phyloP scores from a whole-genome alignment of 2,888 invertebrate genomes.

The Caenorhabditis wallacei region DNA sequence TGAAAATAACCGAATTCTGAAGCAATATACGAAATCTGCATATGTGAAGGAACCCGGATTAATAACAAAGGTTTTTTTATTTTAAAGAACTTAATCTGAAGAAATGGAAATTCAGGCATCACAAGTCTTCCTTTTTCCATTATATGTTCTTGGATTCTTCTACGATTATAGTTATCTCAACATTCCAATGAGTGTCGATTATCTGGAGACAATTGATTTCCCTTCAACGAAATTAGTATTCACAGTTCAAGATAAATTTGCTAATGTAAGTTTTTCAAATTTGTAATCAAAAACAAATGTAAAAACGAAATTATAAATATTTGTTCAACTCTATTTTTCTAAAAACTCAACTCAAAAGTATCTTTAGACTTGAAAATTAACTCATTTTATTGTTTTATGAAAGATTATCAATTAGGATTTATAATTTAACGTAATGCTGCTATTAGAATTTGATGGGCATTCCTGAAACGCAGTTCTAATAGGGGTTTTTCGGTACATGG shows the following conservation, averaged over 20 bases:
- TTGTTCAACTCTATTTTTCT: too few species aligned
- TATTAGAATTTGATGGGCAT: too few species aligned
- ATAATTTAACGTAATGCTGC: too few species aligned
- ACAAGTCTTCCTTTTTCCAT: conserved; percentile 73
- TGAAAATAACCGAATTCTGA: conserved; percentile 56
- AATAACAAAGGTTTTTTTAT: conserved; percentile 59
- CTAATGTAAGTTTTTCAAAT: conserved; percentile 70
- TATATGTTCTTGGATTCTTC: conserved; percentile 79
- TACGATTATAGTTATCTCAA: conserved; percentile 61
- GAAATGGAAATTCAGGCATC: conserved; percentile 42
- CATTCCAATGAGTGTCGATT: conserved; percentile 65
- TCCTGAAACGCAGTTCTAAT: too few species aligned
- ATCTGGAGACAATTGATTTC: conserved; percentile 56
- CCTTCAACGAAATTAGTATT: conserved; percentile 71
- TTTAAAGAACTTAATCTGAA: background rate
- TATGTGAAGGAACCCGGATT: conserved; percentile 68
- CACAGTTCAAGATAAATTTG: conserved; percentile 79
- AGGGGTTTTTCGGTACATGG: too few species aligned
- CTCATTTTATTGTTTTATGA: too few species aligned
- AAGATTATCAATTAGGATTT: too few species aligned
- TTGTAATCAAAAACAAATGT: background rate
- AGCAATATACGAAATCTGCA: conserved; percentile 64
- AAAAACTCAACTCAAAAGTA: too few species aligned
- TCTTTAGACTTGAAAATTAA: too few species aligned
- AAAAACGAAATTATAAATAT: too few species aligned